Evolutionary conservation across 2,113 vertebrate species (phyloP).

Genomic region (Phylloscopus trochilus): DNA sequence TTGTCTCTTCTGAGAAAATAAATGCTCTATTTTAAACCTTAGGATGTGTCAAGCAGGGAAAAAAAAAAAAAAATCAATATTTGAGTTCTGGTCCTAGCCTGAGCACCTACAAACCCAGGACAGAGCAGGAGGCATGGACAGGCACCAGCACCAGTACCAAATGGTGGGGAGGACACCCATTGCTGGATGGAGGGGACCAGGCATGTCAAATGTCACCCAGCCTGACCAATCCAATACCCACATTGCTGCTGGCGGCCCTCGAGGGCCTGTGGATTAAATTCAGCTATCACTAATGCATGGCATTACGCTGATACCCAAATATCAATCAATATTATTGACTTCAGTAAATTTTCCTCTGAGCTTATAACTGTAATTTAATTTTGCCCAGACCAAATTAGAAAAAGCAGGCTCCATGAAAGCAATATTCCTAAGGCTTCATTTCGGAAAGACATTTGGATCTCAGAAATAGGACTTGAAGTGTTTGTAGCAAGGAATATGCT

Average conservation of each 20-base stretch:
- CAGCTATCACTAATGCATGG: slow-evolving; percentile 26
- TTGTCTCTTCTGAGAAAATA: background rate
- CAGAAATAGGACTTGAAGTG: slow-evolving; percentile 68
- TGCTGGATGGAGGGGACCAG: fast-evolving
- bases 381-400: background rate
- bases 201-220: background rate
- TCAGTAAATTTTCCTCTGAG: slow-evolving; percentile 22
- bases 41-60: background rate
- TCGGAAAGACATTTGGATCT: slow-evolving; percentile 52
- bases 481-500: slow-evolving; percentile 67
- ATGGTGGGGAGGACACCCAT: background rate
- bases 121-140: background rate
- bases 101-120: background rate
- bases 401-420: slow-evolving; percentile 20
- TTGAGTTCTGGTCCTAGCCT: background rate
- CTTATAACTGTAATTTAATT: slow-evolving; percentile 45
- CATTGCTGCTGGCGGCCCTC: background rate
- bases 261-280: background rate
- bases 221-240: background rate
- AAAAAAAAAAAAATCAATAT: background rate
- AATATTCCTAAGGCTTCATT: slow-evolving; percentile 49
- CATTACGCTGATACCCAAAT: background rate
- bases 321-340: slow-evolving; percentile 65
- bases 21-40: background rate
- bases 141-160: background rate